Conservation (phyloP, 2,113 vertebrate species). For the Shinisaurus crocodilurus region DNA sequence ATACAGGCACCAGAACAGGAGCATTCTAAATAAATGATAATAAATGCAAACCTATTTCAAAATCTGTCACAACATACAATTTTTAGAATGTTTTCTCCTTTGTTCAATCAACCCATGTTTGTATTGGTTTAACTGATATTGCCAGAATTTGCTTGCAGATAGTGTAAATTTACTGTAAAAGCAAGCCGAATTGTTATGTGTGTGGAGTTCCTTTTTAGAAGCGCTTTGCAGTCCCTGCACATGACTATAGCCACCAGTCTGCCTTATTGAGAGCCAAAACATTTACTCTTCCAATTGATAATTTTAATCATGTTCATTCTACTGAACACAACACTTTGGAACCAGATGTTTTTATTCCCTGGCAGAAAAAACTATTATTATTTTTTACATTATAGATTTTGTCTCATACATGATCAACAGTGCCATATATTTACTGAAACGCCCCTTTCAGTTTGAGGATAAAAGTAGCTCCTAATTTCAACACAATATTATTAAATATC, state of each 20-base stretch:
- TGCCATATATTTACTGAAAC: conserved; percentile 45
- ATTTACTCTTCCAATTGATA: conserved; percentile 9
- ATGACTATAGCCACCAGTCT: neutral
- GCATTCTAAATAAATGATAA: neutral
- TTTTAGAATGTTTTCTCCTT: conserved; percentile 1
- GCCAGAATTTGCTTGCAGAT: conserved; percentile 20
- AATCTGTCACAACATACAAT: neutral
- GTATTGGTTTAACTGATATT: neutral
- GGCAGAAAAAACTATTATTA: conserved; percentile 30
- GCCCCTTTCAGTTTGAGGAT: conserved; percentile 29
- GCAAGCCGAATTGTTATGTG: neutral
- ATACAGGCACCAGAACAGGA: neutral
- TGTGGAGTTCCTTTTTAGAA: neutral
- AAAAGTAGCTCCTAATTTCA: conserved; percentile 37
- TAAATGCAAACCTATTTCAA: neutral
- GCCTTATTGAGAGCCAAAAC: conserved; percentile 3
- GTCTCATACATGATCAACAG: conserved; percentile 27
- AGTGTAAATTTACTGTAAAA: neutral
- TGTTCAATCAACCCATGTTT: conserved; percentile 1
- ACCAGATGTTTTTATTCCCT: conserved; percentile 42
- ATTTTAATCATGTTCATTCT: conserved; percentile 29
- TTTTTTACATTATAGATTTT: conserved; percentile 25
- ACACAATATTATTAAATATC: conserved; percentile 35
- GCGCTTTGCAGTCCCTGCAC: conserved; percentile 12
- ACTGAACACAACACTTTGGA: conserved; percentile 23